These are phyloP conservation scores for Lemur catta DNA, from an alignment of 2,797 vertebrate species.

Conservation along the genomic window DNA sequence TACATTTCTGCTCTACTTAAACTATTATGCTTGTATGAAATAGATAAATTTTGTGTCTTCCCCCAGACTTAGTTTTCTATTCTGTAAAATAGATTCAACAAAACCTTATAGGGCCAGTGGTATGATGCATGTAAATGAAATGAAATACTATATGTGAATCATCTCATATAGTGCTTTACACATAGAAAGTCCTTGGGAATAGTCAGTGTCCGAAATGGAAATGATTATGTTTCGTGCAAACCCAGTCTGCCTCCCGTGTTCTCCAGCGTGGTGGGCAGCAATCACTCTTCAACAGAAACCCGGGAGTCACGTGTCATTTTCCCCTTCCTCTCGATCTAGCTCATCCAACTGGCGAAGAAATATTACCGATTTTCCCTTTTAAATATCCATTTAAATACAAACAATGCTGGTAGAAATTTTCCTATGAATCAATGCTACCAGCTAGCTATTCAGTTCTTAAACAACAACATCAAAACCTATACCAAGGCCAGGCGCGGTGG, in stretches of 20 bases:
- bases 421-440: too few species aligned
- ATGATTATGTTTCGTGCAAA: neutral
- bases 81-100: neutral
- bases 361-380: neutral
- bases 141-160: neutral
- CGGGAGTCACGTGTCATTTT: neutral
- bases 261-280: neutral
- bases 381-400: neutral
- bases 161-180: neutral
- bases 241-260: neutral
- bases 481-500: too few species aligned
- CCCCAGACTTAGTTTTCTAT: neutral
- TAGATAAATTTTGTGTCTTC: neutral
- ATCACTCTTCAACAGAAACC: neutral
- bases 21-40: neutral
- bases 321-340: neutral
- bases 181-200: neutral
- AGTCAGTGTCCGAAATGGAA: neutral
- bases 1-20: neutral
- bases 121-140: neutral
- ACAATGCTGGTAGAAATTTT: too few species aligned
- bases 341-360: neutral
- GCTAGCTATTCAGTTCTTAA: too few species aligned
- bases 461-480: too few species aligned
- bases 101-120: neutral